These are phyloP conservation scores for Drosophila pseudotakahashii DNA, from an alignment of 2,888 invertebrate genomes.

Conservation along the genomic window DNA sequence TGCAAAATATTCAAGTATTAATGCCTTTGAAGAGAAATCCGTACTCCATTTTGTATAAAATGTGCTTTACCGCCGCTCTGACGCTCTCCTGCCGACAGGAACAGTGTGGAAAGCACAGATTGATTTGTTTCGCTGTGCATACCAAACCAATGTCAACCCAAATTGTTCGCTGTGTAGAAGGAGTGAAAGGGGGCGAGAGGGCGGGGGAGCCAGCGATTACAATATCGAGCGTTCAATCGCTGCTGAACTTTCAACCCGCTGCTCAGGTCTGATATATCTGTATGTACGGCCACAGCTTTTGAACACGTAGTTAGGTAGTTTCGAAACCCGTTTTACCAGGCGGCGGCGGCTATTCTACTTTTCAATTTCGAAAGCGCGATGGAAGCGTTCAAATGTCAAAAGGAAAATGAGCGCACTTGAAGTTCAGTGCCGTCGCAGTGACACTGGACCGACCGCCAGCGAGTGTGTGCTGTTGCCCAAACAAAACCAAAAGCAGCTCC, in stretches of 20 bases:
- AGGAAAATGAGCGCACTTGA: slow-evolving; percentile 73
- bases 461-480: slow-evolving; percentile 2
- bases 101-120: no score
- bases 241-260: slow-evolving; percentile 73
- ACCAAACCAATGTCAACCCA: no score
- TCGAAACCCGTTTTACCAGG: slow-evolving; percentile 42
- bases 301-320: slow-evolving; percentile 15
- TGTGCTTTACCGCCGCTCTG: no score
- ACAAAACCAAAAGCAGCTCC: slow-evolving; percentile 4
- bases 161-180: background rate
- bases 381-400: slow-evolving; percentile 75
- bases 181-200: slow-evolving; percentile 13
- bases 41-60: no score
- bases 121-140: no score
- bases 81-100: no score
- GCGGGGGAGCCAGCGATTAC: slow-evolving; percentile 60
- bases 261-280: slow-evolving; percentile 10
- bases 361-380: slow-evolving; percentile 69
- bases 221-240: slow-evolving; percentile 74
- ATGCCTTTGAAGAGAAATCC: no score
- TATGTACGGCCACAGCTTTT: slow-evolving; percentile 5
- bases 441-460: slow-evolving; percentile 23
- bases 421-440: slow-evolving; percentile 57
- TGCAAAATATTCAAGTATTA: background rate
- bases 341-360: slow-evolving; percentile 61